A percentile compares a stretch with the other conserved stretches of the same genome.
These are phyloP conservation scores for Pasiphila rectangulata DNA, from an alignment of 2,888 invertebrate genomes.

Conservation along the genomic window DNA sequence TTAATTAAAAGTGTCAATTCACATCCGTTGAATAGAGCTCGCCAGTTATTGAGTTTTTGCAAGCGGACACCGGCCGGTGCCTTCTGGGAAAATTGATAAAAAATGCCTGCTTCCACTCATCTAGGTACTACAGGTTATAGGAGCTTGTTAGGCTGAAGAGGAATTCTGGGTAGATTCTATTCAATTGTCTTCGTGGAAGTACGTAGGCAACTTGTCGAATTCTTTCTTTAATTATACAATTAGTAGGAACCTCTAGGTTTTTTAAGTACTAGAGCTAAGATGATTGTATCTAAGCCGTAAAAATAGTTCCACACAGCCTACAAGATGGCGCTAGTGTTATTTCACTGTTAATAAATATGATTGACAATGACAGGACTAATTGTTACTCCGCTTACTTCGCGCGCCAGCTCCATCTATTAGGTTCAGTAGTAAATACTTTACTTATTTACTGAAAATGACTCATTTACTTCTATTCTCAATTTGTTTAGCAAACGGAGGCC, in stretches of 20 bases:
- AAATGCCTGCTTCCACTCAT: constrained; percentile 4
- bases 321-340: too few relatives aligned
- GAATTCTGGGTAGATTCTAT: neutral
- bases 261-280: too few relatives aligned
- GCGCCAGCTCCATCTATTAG: too few relatives aligned
- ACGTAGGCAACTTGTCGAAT: neutral
- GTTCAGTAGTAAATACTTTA: too few relatives aligned
- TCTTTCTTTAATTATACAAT: neutral
- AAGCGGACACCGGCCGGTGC: constrained; percentile 15
- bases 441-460: too few relatives aligned
- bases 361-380: too few relatives aligned
- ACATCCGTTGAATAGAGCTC: constrained; percentile 19
- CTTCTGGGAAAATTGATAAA: constrained; percentile 26
- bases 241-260: too few relatives aligned
- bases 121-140: constrained; percentile 1
- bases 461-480: too few relatives aligned
- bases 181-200: neutral
- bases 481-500: constrained; percentile 33
- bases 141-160: neutral
- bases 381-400: too few relatives aligned
- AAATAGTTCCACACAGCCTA: too few relatives aligned
- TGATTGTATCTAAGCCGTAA: too few relatives aligned
- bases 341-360: too few relatives aligned
- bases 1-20: constrained; percentile 25
- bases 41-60: constrained; percentile 22